A percentile compares a stretch with the other conserved stretches of the same genome.
These are phyloP conservation scores for Lagopus muta DNA, from an alignment of 2,113 vertebrate species.

Conservation along the genomic window DNA sequence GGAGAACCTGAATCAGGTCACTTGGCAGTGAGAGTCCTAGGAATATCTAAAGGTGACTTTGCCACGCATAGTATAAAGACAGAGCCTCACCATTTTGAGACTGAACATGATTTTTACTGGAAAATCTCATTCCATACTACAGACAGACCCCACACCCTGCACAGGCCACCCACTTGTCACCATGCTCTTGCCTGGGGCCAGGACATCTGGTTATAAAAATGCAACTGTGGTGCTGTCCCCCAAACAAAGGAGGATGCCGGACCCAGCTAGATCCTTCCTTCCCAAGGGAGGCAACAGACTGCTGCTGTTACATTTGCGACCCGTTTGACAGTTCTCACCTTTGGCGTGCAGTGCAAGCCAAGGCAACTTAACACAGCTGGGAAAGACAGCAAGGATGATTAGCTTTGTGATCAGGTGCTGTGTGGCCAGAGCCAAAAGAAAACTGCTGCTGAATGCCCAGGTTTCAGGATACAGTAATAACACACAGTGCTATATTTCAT, in stretches of 20 bases:
- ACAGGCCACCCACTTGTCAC: background rate
- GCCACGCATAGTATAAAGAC: background rate
- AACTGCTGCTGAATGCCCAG: background rate
- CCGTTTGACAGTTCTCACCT: background rate
- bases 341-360: fast-evolving
- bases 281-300: background rate
- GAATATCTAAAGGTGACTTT: background rate
- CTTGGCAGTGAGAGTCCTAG: background rate
- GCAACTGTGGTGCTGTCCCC: background rate
- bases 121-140: background rate
- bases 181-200: background rate
- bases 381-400: background rate
- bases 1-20: constrained; percentile 15
- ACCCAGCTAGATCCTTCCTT: background rate
- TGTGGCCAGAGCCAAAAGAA: background rate
- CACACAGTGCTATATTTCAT: background rate
- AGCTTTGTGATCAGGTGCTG: background rate
- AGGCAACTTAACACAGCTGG: background rate
- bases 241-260: background rate
- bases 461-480: constrained; percentile 7
- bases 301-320: background rate
- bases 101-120: background rate
- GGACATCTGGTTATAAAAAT: background rate
- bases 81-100: background rate
- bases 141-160: background rate